These are phyloP conservation scores for Phalacrocorax carbo DNA, from an alignment of 2,113 vertebrate genomes.

Conservation along the genomic window DNA sequence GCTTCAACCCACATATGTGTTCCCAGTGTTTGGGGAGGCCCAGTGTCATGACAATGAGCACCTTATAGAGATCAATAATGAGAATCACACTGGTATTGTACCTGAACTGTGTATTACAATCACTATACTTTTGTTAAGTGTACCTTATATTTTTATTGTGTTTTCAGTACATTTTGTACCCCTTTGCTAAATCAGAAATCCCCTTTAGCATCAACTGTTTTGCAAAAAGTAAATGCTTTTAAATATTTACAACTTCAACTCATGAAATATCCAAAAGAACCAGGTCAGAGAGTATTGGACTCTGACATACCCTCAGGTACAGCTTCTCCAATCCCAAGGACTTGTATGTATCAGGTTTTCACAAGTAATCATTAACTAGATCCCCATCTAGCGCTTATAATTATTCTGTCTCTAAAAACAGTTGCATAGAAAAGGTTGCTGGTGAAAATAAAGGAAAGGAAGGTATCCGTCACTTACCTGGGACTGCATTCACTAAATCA, in stretches of 20 bases:
- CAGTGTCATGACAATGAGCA: accelerated
- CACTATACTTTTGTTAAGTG: neutral
- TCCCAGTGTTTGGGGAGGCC: neutral
- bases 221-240: neutral
- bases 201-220: neutral
- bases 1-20: neutral
- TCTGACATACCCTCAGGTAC: neutral
- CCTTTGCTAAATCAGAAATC: neutral
- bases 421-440: neutral
- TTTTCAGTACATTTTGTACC: neutral
- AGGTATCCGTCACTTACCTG: neutral
- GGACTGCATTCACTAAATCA: neutral
- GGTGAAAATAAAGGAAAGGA: neutral
- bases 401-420: neutral
- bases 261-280: neutral
- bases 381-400: neutral
- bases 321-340: neutral
- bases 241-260: neutral
- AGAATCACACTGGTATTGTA: neutral
- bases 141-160: neutral
- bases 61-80: neutral
- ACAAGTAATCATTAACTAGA: neutral
- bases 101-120: neutral
- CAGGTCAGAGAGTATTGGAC: neutral
- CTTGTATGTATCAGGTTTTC: neutral